These are phyloP conservation scores for Dusona sp. DNA, from an alignment of 2,888 invertebrate genomes.

Conservation along the genomic window DNA sequence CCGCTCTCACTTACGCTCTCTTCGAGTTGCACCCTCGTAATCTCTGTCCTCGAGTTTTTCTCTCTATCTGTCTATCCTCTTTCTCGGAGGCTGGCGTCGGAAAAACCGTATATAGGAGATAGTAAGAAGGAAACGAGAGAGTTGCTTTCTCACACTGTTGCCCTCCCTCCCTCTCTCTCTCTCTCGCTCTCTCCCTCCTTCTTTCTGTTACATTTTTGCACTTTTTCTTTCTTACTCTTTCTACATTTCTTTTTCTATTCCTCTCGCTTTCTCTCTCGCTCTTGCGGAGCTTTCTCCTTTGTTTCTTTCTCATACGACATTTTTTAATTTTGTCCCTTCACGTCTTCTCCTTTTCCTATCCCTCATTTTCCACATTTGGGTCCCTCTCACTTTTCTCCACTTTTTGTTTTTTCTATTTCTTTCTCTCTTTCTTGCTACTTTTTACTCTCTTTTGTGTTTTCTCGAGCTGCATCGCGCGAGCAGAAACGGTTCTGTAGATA, in stretches of 20 bases:
- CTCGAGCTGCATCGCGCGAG: slow-evolving; percentile 38
- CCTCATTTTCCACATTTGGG: background rate
- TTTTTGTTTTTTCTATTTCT: background rate
- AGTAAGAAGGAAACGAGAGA: background rate
- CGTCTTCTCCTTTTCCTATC: background rate
- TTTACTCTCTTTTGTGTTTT: slow-evolving; percentile 28
- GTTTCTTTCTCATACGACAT: background rate
- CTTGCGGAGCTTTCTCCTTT: background rate
- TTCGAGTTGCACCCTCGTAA: slow-evolving; percentile 75
- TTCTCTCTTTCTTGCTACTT: background rate
- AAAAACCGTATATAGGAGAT: background rate
- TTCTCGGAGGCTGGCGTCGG: background rate
- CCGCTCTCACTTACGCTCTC: slow-evolving; percentile 50
- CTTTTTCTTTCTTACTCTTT: background rate
- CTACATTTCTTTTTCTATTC: background rate
- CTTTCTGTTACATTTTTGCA: background rate
- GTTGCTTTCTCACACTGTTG: background rate
- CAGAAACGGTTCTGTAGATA: slow-evolving; percentile 55
- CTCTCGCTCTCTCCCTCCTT: background rate
- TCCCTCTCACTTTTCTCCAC: background rate
- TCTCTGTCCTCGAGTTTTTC: slow-evolving; percentile 71
- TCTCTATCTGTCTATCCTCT: slow-evolving; percentile 17
- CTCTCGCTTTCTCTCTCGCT: background rate
- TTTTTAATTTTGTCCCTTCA: background rate
- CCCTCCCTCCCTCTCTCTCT: too few species aligned